Evolutionary conservation across 2,888 invertebrate species (phyloP).

Genomic region (Drosophila multiciliata): DNA sequence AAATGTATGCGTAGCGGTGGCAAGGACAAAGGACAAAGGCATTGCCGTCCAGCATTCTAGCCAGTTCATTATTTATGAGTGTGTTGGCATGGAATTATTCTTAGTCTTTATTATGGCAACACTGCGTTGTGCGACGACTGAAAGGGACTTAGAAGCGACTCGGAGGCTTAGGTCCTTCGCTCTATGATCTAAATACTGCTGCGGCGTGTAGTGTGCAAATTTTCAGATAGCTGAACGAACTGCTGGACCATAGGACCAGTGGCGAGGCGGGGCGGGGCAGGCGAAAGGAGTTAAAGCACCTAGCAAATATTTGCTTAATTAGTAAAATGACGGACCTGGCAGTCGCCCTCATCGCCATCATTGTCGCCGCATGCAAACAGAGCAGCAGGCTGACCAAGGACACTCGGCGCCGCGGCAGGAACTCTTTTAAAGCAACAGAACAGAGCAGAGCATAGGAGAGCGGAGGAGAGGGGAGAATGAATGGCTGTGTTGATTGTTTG

Average conservation of each 20-base stretch:
- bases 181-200: conserved; percentile 8
- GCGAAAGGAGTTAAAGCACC: conserved; percentile 22
- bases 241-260: not conserved
- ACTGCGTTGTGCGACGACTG: conserved; percentile 27
- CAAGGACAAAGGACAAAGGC: conserved; percentile 53
- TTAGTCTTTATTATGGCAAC: conserved; percentile 71
- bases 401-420: conserved; percentile 21
- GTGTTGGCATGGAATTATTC: conserved; percentile 82
- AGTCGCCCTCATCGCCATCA: conserved; percentile 17
- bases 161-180: conserved; percentile 23
- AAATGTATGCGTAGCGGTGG: conserved; percentile 68
- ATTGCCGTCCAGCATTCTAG: conserved; percentile 51
- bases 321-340: conserved; percentile 69
- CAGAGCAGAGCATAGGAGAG: not conserved
- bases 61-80: conserved; percentile 82
- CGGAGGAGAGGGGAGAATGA: not conserved
- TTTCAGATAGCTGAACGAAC: conserved; percentile 66
- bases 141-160: conserved; percentile 40
- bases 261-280: not conserved
- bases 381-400: conserved; percentile 56
- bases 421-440: conserved; percentile 54
- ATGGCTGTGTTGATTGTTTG: conserved; percentile 59
- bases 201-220: conserved; percentile 61
- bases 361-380: conserved; percentile 55
- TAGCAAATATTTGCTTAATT: conserved; percentile 79